phyloP scores from a whole-genome alignment of 2,113 vertebrate species.

The Zapus hudsonius region DNA sequence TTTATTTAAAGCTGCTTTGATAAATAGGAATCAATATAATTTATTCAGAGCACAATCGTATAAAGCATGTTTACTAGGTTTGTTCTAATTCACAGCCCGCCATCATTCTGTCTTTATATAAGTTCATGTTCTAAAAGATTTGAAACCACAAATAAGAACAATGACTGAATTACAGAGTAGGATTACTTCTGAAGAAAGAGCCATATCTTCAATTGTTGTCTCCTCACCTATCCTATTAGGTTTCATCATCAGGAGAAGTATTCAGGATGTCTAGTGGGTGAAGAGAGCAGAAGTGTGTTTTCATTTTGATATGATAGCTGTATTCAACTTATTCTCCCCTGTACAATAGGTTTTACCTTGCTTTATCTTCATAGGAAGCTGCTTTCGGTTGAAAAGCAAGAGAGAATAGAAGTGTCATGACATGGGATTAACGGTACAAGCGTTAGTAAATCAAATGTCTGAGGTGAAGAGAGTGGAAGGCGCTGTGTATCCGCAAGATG shows the following conservation, averaged over 20 bases:
- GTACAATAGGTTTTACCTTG: conserved; percentile 99
- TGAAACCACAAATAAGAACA: conserved; percentile 85
- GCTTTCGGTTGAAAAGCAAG: conserved; percentile 97
- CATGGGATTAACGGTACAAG: conserved; percentile 98
- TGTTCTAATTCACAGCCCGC: conserved; percentile 78
- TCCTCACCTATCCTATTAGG: conserved; percentile 85
- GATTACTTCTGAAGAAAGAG: conserved; percentile 81
- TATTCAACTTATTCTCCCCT: conserved; percentile 88
- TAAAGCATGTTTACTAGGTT: conserved; percentile 79
- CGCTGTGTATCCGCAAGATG: conserved; percentile 92
- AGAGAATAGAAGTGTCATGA: conserved; percentile 99
- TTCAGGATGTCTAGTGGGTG: conserved; percentile 86
- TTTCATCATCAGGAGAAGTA: conserved; percentile 87
- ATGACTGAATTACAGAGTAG: conserved; percentile 84
- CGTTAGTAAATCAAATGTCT: conserved; percentile 97
- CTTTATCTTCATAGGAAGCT: conserved; percentile 98
- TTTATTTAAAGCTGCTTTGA: conserved; percentile 84
- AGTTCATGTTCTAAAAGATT: conserved; percentile 82
- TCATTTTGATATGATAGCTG: conserved; percentile 90
- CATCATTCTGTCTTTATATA: conserved; percentile 82
- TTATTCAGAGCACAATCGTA: conserved; percentile 84
- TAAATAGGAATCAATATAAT: conserved; percentile 82
- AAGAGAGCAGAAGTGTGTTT: conserved; percentile 88
- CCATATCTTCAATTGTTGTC: conserved; percentile 73
- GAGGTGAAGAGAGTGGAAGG: conserved; percentile 95